phyloP scores from a whole-genome alignment of 2,113 vertebrate species.

The Puma concolor region DNA sequence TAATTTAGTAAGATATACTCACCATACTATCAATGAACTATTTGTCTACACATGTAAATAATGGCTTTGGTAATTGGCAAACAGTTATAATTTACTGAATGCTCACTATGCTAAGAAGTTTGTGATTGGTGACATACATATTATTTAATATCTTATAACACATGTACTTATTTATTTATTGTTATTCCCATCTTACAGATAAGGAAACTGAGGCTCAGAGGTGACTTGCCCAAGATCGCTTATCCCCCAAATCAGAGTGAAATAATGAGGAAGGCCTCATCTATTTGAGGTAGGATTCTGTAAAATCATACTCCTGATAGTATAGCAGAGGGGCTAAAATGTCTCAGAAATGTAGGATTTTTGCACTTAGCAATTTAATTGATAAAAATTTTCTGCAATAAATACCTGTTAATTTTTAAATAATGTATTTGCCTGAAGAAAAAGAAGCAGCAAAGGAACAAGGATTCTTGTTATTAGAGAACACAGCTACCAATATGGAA shows the following conservation, averaged over 20 bases:
- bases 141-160: not conserved
- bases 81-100: conserved; percentile 17
- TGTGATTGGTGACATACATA: conserved; percentile 16
- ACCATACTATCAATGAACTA: conserved; percentile 6
- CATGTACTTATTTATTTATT: not conserved
- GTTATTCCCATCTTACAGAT: not conserved
- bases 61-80: conserved; percentile 21
- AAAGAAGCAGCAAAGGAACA: not conserved
- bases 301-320: not conserved
- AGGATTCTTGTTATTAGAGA: not conserved
- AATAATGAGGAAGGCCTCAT: not conserved
- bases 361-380: conserved; percentile 7
- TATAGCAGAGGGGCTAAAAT: not conserved
- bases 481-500: not conserved
- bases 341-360: not conserved
- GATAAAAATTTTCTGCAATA: not conserved
- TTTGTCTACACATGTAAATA: conserved; percentile 38
- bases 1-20: not conserved
- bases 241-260: not conserved
- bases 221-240: not conserved
- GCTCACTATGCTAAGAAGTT: not conserved
- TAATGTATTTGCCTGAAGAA: not conserved
- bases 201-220: conserved; percentile 28
- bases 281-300: not conserved
- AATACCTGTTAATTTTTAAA: not conserved